Evolutionary conservation across 2,888 invertebrate genomes (phyloP), one percentile per base, ranked within the genome.

Genomic region (Aphrophora alni): DNA sequence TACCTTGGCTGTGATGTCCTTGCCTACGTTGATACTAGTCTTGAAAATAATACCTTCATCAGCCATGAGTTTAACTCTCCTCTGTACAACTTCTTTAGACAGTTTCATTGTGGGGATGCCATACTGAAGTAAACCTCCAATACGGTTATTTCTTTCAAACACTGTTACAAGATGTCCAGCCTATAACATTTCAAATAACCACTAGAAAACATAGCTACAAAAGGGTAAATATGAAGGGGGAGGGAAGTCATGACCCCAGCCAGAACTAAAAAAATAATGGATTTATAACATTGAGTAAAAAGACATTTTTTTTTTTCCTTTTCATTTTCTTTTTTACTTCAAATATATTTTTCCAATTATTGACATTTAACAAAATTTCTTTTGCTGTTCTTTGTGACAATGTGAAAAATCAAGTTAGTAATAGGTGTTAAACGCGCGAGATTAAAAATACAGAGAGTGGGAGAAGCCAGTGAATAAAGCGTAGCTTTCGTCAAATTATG

Each of bases 81-180:
- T 90, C 86, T 96, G 95, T 0, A 99, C 98, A 78, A 98, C 97
- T 82, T 94, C 92, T 89, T 99, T 99, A 87, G 96, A 95, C 12
- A 99, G 91, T 89, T 99, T 99, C 99, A 99, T 99, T 8, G 97
- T 97, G 21, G 99, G 99, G 87, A 99, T 99, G 81, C 99, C 99
- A 89, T 99, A 99, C 87, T 98, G 97, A 74, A 99, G 90, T 26
- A 99, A 91, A 0, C 99, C 99, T 80, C 99, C 99, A 3, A 97
- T 90, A 12, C 97, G 93, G 89, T 99, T 98, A 89, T 99, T 99
- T 80, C 99, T 92, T 88, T 99, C 99, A 89, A 95, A 99, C 59
- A 99, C 98, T 0, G 97, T 98, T 0, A 99, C 97, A n/a, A 90
- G 89, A 90, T 99, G 98, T 0, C 99, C 99, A 71, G 95, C 97